Evolutionary conservation across 2,113 vertebrate species (phyloP), one percentile per base, ranked within the genome.

Genomic region (Ceratotherium simum): DNA sequence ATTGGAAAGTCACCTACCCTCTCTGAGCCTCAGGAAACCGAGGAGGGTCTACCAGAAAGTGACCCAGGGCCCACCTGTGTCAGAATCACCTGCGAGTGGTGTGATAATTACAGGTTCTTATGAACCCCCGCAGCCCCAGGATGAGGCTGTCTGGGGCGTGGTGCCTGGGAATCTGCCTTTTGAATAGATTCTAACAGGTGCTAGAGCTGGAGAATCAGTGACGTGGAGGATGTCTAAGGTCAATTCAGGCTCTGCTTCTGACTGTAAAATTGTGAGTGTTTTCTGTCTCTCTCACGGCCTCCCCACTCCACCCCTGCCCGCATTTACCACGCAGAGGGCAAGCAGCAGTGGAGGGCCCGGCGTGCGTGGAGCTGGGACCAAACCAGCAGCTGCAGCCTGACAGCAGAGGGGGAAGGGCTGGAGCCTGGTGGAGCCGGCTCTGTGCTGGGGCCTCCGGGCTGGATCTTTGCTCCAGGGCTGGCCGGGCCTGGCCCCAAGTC

Each of bases 321-420:
- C 10, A 31, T 5, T 69, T 39, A 1, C 51, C 17, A 0, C 29
- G 31, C 33, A 4, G 2, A 42, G 36, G 17, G n/a, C 27, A 65
- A 78, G 76, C 14, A 33, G 16, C 9, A 0, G 51, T 11, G 23
- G 54, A 16, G 4, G 11, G 12, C 3, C n/a, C 51, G 48, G 13
- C 16, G 1, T 25, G 6, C 6, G 2, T 1, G 69, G 46, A n/a
- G n/a, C 13, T 14, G 20, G 36, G 46, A 17, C 56, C 14, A 23
- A 7, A 4, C 11, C 46, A 0, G 56, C 3, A 0, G 5, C n/a
- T 7, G 25, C 2, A 17, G 6, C 27, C n/a, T 54, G 72, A 23
- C 10, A 12, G 5, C 17, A 5, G 0, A 18, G 42, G 48, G 70
- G 23, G 46, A 60, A 8, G n/a, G 39, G 64, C 78, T 31, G 16